phyloP scores from a whole-genome alignment of 2,797 vertebrate species.

The Smutsia temminckii region DNA sequence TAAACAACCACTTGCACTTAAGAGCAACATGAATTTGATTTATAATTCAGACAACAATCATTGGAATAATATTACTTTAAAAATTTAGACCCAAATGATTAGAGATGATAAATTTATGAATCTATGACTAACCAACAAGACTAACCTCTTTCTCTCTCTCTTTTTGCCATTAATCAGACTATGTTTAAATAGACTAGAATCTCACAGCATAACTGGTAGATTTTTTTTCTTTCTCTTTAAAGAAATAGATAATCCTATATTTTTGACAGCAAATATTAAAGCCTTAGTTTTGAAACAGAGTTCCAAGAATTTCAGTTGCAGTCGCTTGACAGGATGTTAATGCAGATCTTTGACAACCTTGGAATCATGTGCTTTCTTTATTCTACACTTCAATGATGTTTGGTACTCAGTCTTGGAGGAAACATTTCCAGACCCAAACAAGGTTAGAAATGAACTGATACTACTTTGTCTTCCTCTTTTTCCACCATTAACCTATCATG shows the following conservation, averaged over 20 bases:
- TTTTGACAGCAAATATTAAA: not conserved
- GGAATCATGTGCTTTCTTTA: not conserved
- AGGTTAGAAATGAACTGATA: not conserved
- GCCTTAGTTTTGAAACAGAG: not conserved
- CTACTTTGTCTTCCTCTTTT: not conserved
- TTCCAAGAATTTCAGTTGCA: not conserved
- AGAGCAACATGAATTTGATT: constrained; percentile 45
- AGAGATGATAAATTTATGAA: constrained; percentile 22
- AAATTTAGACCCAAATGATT: not conserved
- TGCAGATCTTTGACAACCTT: not conserved
- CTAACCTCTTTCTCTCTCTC: not conserved
- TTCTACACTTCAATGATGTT: not conserved
- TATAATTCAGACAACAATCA: constrained; percentile 54
- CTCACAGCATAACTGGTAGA: not conserved
- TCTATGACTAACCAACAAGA: constrained; percentile 39
- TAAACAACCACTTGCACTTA: constrained; percentile 44
- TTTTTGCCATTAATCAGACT: not conserved
- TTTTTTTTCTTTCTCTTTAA: not conserved
- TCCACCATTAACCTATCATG: not conserved
- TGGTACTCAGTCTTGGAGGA: not conserved
- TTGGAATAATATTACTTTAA: constrained; percentile 55
- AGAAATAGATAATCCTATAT: not conserved
- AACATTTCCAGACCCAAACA: not conserved
- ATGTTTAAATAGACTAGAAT: constrained; percentile 4
- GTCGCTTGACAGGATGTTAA: not conserved